Conservation (phyloP, 2,797 vertebrate species). For the Paguma larvata region DNA sequence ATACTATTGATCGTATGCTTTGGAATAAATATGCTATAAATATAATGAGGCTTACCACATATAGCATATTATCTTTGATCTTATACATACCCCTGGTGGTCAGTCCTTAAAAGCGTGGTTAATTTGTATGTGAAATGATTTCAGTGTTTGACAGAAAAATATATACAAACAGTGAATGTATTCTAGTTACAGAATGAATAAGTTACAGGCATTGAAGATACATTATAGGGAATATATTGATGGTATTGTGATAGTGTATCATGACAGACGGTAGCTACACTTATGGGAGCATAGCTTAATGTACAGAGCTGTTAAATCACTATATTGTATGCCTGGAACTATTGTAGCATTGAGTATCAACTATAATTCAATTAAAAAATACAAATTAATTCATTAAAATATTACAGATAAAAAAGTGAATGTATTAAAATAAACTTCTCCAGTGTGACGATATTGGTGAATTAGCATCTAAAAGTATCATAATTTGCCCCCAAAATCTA, state of each 20-base stretch:
- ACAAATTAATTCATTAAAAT: no score
- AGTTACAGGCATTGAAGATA: no score
- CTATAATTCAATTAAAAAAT: no score
- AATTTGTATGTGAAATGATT: neutral
- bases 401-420: no score
- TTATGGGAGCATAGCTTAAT: no score
- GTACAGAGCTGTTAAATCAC: no score
- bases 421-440: neutral
- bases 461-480: neutral
- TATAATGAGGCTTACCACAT: neutral
- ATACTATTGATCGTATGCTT: neutral
- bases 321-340: no score
- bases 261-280: no score
- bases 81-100: neutral
- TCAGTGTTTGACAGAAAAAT: neutral
- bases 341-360: no score
- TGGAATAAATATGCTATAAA: neutral
- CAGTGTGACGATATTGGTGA: neutral
- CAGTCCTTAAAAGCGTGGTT: neutral
- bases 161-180: neutral
- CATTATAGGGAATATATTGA: no score
- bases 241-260: no score
- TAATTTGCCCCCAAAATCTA: neutral
- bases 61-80: neutral
- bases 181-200: neutral